Evolutionary conservation across 2,113 vertebrate genomes (phyloP).

Genomic region (Lepisosteus osseus): DNA sequence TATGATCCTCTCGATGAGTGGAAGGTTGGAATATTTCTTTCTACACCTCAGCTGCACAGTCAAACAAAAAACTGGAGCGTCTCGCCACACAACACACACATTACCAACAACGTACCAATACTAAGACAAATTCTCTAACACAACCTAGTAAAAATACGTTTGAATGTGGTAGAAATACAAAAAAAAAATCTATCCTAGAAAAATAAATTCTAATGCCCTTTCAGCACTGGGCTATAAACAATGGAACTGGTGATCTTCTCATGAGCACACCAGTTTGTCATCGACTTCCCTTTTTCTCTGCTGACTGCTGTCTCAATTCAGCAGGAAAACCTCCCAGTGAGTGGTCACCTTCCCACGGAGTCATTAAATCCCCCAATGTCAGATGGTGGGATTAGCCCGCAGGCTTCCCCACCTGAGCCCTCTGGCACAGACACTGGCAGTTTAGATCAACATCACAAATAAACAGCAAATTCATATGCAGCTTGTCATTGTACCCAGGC

Average conservation of each 20-base stretch:
- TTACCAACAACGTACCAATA: no score
- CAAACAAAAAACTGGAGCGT: no score
- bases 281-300: conserved; percentile 59
- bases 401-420: conserved; percentile 72
- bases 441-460: conserved; percentile 66
- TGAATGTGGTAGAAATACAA: no score
- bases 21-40: no score
- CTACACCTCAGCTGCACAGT: no score
- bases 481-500: conserved; percentile 56
- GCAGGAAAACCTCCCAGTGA: conserved; percentile 57
- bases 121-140: no score
- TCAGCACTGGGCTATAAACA: neutral
- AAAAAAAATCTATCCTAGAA: no score
- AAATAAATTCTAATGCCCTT: no score
- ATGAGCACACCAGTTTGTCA: conserved; percentile 55
- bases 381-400: conserved; percentile 63
- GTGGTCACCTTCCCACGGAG: conserved; percentile 57
- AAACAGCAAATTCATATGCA: conserved; percentile 66
- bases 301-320: conserved; percentile 52
- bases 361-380: conserved; percentile 63
- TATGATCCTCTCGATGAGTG: no score
- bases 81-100: no score
- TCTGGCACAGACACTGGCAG: conserved; percentile 50
- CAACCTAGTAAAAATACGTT: no score
- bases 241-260: conserved; percentile 42